These are phyloP conservation scores for Cyanoderma ruficeps DNA, from an alignment of 2,113 vertebrate species.

Conservation along the genomic window DNA sequence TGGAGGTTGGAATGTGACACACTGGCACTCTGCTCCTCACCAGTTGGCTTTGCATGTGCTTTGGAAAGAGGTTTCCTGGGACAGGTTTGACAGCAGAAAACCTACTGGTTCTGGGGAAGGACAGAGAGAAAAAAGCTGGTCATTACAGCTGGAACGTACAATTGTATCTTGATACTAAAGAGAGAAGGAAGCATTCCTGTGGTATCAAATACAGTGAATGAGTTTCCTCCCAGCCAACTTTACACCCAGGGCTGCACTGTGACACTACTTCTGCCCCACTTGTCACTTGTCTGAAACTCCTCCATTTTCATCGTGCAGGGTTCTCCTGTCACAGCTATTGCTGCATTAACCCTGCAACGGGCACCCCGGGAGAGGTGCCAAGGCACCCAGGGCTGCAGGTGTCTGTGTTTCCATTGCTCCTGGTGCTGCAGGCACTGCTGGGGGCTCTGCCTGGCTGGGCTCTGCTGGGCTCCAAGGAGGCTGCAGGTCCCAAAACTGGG, in stretches of 20 bases:
- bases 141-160: background rate
- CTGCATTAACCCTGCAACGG: background rate
- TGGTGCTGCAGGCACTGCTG: background rate
- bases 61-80: background rate
- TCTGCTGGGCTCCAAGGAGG: background rate
- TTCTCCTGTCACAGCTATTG: background rate
- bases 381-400: background rate
- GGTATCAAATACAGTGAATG: background rate
- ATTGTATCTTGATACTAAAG: background rate
- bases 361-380: background rate
- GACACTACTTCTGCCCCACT: background rate
- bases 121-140: background rate
- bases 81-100: background rate
- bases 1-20: fast-evolving
- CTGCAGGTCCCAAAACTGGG: background rate
- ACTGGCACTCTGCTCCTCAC: background rate
- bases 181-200: background rate
- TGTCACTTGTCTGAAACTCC: background rate
- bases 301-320: background rate
- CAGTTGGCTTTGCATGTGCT: background rate
- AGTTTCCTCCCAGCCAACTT: background rate
- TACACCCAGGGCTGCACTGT: fast-evolving
- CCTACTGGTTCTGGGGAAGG: background rate
- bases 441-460: background rate
- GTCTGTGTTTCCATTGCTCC: background rate